phyloP scores from a whole-genome alignment of 2,888 invertebrate species.

The Lymantria monacha region DNA sequence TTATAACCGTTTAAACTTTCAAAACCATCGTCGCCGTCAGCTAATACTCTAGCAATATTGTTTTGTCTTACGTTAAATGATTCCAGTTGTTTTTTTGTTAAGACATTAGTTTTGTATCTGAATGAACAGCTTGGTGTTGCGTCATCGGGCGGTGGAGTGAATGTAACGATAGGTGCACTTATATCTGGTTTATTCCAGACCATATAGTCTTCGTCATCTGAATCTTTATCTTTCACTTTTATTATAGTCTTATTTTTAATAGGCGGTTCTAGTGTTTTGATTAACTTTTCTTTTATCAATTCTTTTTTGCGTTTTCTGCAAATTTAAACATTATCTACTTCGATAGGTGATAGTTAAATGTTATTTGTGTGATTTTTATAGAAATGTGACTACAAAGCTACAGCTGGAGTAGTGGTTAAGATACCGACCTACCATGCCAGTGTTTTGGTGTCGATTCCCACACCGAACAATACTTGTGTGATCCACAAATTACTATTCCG shows the following conservation, averaged over 20 bases:
- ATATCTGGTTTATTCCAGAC: constrained; percentile 71
- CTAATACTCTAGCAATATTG: constrained; percentile 50
- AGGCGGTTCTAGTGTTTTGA: constrained; percentile 54
- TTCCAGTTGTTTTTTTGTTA: constrained; percentile 74
- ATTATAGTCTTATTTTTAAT: constrained; percentile 52
- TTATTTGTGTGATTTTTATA: not conserved
- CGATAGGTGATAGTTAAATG: not conserved
- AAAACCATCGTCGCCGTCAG: constrained; percentile 90
- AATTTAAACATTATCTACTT: constrained; percentile 12
- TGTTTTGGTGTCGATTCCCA: too few species aligned
- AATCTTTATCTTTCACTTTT: constrained; percentile 71
- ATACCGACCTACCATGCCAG: too few species aligned
- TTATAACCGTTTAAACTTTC: constrained; percentile 93
- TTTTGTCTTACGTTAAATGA: constrained; percentile 67
- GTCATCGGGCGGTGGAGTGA: constrained; percentile 69
- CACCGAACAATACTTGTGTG: too few species aligned
- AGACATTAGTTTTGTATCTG: constrained; percentile 57
- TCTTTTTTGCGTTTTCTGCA: constrained; percentile 74
- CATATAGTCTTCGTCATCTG: constrained; percentile 77
- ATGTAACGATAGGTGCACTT: constrained; percentile 67
- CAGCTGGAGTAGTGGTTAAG: too few species aligned
- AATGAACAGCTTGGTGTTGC: constrained; percentile 54
- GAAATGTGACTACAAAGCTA: too few species aligned
- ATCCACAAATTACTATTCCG: too few species aligned
- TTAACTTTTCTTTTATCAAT: constrained; percentile 56